phyloP scores from a whole-genome alignment of 2,113 vertebrate species.

The Lonchura striata region DNA sequence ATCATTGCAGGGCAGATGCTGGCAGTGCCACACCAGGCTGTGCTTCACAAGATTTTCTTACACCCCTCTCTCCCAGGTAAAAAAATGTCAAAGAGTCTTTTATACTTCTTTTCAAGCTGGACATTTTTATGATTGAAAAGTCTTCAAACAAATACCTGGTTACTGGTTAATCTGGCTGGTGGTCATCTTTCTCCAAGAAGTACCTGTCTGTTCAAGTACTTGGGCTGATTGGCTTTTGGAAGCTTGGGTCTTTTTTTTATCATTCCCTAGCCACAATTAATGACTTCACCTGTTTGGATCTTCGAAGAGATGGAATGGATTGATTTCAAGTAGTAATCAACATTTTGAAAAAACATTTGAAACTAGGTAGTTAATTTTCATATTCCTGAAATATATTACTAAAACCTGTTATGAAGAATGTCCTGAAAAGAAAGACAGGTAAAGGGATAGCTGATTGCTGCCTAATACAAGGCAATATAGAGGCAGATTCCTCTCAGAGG shows the following conservation, averaged over 20 bases:
- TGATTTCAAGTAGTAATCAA: not conserved
- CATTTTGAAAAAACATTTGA: not conserved
- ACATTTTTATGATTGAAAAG: not conserved
- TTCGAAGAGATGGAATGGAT: not conserved
- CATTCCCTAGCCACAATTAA: not conserved
- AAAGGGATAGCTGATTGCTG: not conserved
- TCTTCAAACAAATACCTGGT: not conserved
- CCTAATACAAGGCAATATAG: not conserved
- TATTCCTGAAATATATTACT: not conserved
- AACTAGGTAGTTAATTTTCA: not conserved
- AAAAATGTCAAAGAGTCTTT: not conserved
- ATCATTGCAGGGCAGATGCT: fast-evolving
- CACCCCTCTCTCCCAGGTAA: not conserved
- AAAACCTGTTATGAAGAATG: not conserved
- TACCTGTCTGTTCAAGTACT: not conserved
- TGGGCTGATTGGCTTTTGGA: not conserved
- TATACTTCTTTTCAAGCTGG: not conserved
- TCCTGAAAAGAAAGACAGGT: not conserved
- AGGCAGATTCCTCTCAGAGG: not conserved
- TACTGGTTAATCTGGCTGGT: not conserved
- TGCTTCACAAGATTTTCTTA: not conserved
- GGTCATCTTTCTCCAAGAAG: not conserved
- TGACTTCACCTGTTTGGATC: not conserved
- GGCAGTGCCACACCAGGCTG: not conserved
- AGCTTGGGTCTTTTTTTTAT: not conserved